Evolutionary conservation across 2,113 vertebrate genomes (phyloP).

Genomic region (Plotosus lineatus): DNA sequence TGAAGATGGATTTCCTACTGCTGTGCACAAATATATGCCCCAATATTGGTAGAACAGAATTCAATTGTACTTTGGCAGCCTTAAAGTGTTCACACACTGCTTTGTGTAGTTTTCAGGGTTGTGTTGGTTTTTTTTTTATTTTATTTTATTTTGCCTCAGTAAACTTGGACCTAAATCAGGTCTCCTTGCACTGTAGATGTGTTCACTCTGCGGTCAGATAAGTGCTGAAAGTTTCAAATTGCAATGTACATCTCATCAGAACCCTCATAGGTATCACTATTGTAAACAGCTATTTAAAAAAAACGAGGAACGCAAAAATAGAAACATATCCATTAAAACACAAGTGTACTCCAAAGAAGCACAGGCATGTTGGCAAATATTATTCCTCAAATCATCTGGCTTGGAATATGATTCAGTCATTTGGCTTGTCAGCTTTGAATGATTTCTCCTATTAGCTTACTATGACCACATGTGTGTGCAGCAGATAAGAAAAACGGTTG

Average conservation of each 20-base stretch:
- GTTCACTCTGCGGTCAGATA: conserved; percentile 14
- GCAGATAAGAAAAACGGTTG: conserved; percentile 53
- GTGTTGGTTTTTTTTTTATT: background rate
- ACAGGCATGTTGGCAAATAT: conserved; percentile 1
- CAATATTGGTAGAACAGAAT: conserved; percentile 35
- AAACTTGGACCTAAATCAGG: conserved; percentile 16
- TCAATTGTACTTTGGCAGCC: conserved; percentile 14
- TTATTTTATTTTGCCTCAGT: conserved; percentile 7
- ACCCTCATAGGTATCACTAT: conserved; percentile 1
- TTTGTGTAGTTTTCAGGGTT: background rate
- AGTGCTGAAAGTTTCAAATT: conserved; percentile 17
- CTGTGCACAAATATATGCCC: conserved; percentile 20
- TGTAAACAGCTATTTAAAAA: background rate
- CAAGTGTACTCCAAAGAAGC: conserved; percentile 14
- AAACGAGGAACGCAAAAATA: conserved; percentile 20
- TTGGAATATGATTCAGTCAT: conserved; percentile 18
- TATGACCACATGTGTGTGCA: conserved; percentile 49
- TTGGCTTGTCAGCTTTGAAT: conserved; percentile 43
- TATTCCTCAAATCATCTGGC: conserved; percentile 19
- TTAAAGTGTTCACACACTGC: conserved; percentile 11
- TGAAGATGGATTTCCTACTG: conserved; percentile 41
- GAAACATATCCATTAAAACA: conserved; percentile 22
- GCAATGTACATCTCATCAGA: too few species aligned
- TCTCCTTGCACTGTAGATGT: conserved; percentile 15
- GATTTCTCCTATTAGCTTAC: conserved; percentile 50